Conservation (phyloP, 1,140 invertebrate genomes). For the Caenorhabditis tropicalis region DNA sequence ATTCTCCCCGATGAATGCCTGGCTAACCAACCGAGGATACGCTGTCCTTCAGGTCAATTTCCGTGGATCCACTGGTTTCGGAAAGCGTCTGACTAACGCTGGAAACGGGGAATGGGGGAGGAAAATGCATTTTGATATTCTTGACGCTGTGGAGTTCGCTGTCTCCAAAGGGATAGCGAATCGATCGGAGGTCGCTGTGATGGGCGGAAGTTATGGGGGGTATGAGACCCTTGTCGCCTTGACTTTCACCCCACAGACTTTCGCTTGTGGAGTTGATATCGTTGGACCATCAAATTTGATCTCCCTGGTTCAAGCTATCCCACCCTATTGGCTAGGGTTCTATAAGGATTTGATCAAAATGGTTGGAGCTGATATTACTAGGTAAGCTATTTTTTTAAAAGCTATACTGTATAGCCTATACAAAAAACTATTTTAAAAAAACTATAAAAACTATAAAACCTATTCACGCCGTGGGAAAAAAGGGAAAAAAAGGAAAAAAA, state of each 20-base stretch:
- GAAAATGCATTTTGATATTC: slow-evolving; percentile 71
- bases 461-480: too few species aligned
- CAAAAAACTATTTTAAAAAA: too few species aligned
- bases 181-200: slow-evolving; percentile 64
- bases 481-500: too few species aligned
- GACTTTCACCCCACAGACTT: slow-evolving; percentile 71
- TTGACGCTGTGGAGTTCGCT: slow-evolving; percentile 69
- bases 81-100: slow-evolving; percentile 68
- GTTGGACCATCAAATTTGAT: slow-evolving; percentile 70
- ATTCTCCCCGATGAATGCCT: slow-evolving; percentile 67
- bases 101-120: slow-evolving; percentile 72
- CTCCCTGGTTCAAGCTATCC: slow-evolving; percentile 69
- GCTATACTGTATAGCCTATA: too few species aligned
- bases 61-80: slow-evolving; percentile 70
- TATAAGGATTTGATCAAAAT: slow-evolving; percentile 71
- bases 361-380: slow-evolving; percentile 68
- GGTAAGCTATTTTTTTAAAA: slow-evolving; percentile 50
- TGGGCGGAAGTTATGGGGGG: slow-evolving; percentile 69
- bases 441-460: too few species aligned
- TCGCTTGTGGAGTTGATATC: slow-evolving; percentile 71
- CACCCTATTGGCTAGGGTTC: slow-evolving; percentile 71
- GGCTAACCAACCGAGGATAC: slow-evolving; percentile 69
- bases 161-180: slow-evolving; percentile 68
- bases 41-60: slow-evolving; percentile 70
- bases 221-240: slow-evolving; percentile 72